Evolutionary conservation across 92 coral and sea anemone species (phyloP), one percentile per base, ranked within the genome.

Genomic region (Micromussa lordhowensis): DNA sequence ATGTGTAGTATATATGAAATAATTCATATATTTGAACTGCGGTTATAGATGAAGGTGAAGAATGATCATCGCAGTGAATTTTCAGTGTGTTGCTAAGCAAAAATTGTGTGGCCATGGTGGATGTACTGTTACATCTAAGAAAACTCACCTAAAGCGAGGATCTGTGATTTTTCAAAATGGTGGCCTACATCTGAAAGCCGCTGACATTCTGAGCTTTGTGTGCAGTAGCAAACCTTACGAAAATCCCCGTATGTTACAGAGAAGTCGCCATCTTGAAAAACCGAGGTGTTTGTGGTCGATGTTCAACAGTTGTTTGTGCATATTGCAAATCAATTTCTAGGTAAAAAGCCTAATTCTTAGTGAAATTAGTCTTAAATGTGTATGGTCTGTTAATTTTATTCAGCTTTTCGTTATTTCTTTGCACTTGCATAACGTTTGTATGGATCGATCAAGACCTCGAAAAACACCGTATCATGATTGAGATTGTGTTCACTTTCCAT

Each of bases 241-340:
- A 32, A 71, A 22, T 63, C 26, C 88, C 89, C 89, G 89, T 76
- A 86, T 86, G 77, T 11, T 1, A 0, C 17, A 36, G 22, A 38
- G 32, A 36, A 22, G 83, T 77, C 89, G 89, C 89, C 77, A 77
- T 77, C 75, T 86, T 73, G 57, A 9, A 73, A 71, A 55, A 24
- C 58, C 29, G 1, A 21, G 40, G n/a, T n/a, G 36, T 11, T 35
- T 73, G 87, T 84, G 57, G 72, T n/a, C 22, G 80, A 84, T 57
- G 34, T 73, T 40, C 66, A 57, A 31, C 10, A 76, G 24, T 40
- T 28, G 18, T 38, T 81, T 40, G 13, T 58, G 26, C 59, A 9
- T 10, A 64, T 36, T 24, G 59, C 34, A 57, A 73, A 74, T 58
- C 80, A 36, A 32, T 75, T 35, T 68, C 4, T 32, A 17, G 54